These are phyloP conservation scores for Lepus timidus DNA, from an alignment of 2,113 vertebrate genomes.

Conservation along the genomic window DNA sequence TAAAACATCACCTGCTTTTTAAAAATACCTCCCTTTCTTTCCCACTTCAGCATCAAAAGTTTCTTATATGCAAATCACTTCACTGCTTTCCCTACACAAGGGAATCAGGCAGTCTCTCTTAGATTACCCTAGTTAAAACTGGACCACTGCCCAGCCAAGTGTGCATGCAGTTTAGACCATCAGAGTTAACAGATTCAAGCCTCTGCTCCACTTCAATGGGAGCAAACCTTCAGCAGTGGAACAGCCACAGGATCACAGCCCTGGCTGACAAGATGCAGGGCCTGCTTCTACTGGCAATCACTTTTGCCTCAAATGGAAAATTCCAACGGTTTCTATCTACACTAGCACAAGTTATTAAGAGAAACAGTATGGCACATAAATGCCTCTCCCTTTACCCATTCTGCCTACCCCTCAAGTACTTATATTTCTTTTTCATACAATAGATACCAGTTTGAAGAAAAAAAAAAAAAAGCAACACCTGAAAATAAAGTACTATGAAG, in stretches of 20 bases:
- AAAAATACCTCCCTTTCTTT: background rate
- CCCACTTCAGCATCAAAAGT: constrained; percentile 34
- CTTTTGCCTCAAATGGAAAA: constrained; percentile 84
- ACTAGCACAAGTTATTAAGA: constrained; percentile 79
- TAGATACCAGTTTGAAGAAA: background rate
- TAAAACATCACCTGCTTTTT: constrained; percentile 7
- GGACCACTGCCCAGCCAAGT: constrained; percentile 35
- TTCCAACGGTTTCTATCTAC: constrained; percentile 79
- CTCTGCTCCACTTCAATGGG: constrained; percentile 30
- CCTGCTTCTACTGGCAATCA: constrained; percentile 83
- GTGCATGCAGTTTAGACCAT: background rate
- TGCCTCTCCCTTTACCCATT: background rate
- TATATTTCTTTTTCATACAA: constrained; percentile 40
- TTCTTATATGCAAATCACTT: constrained; percentile 79
- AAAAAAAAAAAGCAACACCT: constrained; percentile 63
- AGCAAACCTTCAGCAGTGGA: constrained; percentile 46
- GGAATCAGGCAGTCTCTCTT: constrained; percentile 56
- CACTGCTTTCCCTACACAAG: constrained; percentile 74
- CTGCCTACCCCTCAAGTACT: constrained; percentile 56
- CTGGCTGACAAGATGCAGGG: constrained; percentile 76
- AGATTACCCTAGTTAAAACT: constrained; percentile 39
- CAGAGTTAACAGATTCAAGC: background rate
- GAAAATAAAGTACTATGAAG: constrained; percentile 65
- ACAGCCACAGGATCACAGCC: constrained; percentile 8
- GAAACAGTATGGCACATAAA: constrained; percentile 78